Base-by-base conservation (phyloP, 2,113 vertebrate genomes). In the Cyrtonyx montezumae region DNA sequence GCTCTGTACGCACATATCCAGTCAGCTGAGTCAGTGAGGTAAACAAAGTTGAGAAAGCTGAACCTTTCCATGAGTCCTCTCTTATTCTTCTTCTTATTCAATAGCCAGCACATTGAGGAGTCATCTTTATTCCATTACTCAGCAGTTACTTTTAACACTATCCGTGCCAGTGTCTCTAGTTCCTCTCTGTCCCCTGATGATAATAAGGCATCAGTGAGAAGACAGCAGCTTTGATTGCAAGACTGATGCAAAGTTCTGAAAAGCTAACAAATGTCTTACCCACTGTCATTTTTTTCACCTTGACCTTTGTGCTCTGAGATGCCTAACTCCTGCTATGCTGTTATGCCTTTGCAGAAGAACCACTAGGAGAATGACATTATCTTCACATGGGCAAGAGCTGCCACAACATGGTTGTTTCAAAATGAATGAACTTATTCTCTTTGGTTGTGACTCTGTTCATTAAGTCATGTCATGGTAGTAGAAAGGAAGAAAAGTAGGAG, bases 241-340 rank as follows among this genome's bases (percentile, higher is more conserved):
- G 87, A 87, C 79, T 92, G 70, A 61, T 85, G 46, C 87, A 85
- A 96, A 95, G 71, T 65, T 65, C 59, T 92, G 59, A 70, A 95
- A 94, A 82, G 20, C 81, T 95, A 96, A 92, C 78, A 63, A 91
- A 83, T 2, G 5, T 74, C 84, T 94, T 92, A 91, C 46, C 78
- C 49, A 55, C 48, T 88, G 73, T 56, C 84, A 85, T 90, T 68
- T 81, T 74, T 95, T 75, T 80, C 87, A 85, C 65, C 85, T 40
- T 75, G 62, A 84, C 79, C 65, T 87, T 88, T 90, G 58, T 49
- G 61, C 58, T 92, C 34, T 63, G 68, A 48, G 59, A 13, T 58
- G 26, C 55, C 91, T 89, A 85, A 80, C 76, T 90, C 2, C 0
- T 3, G 3, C 56, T 77, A 4, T 65, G 36, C 65, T 83, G 49